Conservation (phyloP, 2,888 invertebrate genomes). For the Oscheius sp. region DNA sequence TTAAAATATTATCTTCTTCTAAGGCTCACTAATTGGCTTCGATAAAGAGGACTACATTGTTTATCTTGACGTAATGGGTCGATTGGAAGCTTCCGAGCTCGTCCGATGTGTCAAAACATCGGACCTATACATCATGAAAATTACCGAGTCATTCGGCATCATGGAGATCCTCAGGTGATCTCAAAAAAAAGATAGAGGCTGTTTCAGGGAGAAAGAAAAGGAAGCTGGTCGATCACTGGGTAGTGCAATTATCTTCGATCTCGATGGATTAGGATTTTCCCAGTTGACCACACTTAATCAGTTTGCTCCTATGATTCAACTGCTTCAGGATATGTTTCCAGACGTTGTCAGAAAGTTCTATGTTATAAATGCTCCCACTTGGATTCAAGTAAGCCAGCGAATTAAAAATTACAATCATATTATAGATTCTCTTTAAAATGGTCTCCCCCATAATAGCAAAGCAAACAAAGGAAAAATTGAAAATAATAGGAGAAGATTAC, state of each 20-base stretch:
- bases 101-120: conserved; percentile 51
- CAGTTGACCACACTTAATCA: conserved; percentile 53
- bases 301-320: conserved; percentile 56
- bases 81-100: conserved; percentile 54
- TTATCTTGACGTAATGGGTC: conserved; percentile 59
- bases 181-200: neutral
- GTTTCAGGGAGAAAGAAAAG: conserved; percentile 49
- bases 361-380: conserved; percentile 59
- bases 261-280: conserved; percentile 59
- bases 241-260: conserved; percentile 62
- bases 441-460: conserved; percentile 61
- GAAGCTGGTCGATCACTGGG: conserved; percentile 53
- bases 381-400: conserved; percentile 47
- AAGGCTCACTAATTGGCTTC: conserved; percentile 58
- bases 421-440: conserved; percentile 24
- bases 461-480: conserved; percentile 63
- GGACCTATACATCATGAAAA: conserved; percentile 61
- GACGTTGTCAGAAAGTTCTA: conserved; percentile 63
- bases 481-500: conserved; percentile 60
- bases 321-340: conserved; percentile 63
- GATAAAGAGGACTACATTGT: conserved; percentile 62
- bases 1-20: neutral
- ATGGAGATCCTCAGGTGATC: conserved; percentile 57
- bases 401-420: neutral
- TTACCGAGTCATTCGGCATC: conserved; percentile 64